These are phyloP conservation scores for Ernsta delagoae DNA, from an alignment of 2,888 invertebrate species.

Conservation along the genomic window DNA sequence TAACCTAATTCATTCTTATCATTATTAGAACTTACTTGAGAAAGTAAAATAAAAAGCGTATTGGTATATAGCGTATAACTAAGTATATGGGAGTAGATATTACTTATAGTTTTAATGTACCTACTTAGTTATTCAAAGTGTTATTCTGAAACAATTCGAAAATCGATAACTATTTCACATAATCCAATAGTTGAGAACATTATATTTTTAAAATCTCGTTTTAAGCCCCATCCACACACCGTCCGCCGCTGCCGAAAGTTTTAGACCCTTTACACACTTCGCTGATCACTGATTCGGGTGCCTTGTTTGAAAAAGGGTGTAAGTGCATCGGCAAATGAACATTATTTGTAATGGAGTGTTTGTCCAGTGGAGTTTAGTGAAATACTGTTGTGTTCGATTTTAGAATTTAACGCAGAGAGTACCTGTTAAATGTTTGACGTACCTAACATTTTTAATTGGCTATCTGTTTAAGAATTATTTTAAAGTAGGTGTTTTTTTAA, in stretches of 20 bases:
- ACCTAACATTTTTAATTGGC: too few relatives aligned
- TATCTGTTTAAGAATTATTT: too few relatives aligned
- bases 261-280: conserved; percentile 79
- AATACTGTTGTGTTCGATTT: not conserved
- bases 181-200: conserved; percentile 34
- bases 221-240: conserved; percentile 58
- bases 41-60: too few relatives aligned
- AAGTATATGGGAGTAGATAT: too few relatives aligned
- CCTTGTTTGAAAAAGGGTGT: conserved; percentile 59
- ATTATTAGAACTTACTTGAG: too few relatives aligned
- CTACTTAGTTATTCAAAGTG: not conserved
- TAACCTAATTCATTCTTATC: too few relatives aligned
- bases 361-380: not conserved
- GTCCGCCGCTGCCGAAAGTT: conserved; percentile 66
- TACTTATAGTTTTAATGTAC: not conserved
- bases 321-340: conserved; percentile 47
- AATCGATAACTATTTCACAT: conserved; percentile 38
- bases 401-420: too few relatives aligned
- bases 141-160: conserved; percentile 1
- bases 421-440: too few relatives aligned
- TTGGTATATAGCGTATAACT: too few relatives aligned
- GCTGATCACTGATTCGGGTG: conserved; percentile 71
- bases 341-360: conserved; percentile 25
- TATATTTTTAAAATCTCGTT: conserved; percentile 61
- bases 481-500: too few relatives aligned